Base-by-base conservation (phyloP, 2,113 vertebrate genomes). In the Nansenia antarctica region DNA sequence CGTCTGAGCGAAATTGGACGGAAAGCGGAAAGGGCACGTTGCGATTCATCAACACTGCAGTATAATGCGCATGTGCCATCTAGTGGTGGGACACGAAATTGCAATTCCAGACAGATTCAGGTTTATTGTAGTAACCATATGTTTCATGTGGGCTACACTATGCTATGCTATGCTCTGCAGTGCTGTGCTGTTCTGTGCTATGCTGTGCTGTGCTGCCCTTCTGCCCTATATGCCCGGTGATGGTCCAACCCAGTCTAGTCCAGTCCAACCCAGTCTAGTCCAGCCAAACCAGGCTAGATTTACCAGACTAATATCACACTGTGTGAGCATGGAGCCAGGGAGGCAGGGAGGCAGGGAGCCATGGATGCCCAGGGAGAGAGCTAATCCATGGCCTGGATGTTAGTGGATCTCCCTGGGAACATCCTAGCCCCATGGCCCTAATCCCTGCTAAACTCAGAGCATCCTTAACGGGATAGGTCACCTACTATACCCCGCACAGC, bases 321-420 rank as follows among this genome's bases (percentile, higher is more conserved):
- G n/a, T 49, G 15, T 47, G 45, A 47, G 45, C 45, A 47, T n/a
- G 45, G 45, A 49, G n/a, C 52, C 65, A 72, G 8, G 1, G 26
- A 24, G 31, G 49, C 26, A 7, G 4, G 42, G 31, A n/a, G n/a
- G 35, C 30, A 3, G 12, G 59, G 59, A 65, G 49, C 35, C 76
- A 34, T 57, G 55, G 32, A 69, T 54, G 35, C 67, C 34, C 60
- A 57, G 57, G 32, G 30, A 47, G 62, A 81, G 66, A 65, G 64
- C 65, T 78, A 62, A 80, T 80, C 67, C 72, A 26, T 76, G 70
- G 65, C 73, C 80, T 55, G 72, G 79, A 81, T 81, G 77, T 63
- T n/a, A 79, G 49, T 68, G 81, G 59, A 69, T 82, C 65, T 80
- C 66, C 77, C 77, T 35, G 7, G 74, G 70, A 84, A 84, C 70